Evolutionary conservation across 2,797 vertebrate genomes (phyloP).

Genomic region (Pipistrellus nathusii): DNA sequence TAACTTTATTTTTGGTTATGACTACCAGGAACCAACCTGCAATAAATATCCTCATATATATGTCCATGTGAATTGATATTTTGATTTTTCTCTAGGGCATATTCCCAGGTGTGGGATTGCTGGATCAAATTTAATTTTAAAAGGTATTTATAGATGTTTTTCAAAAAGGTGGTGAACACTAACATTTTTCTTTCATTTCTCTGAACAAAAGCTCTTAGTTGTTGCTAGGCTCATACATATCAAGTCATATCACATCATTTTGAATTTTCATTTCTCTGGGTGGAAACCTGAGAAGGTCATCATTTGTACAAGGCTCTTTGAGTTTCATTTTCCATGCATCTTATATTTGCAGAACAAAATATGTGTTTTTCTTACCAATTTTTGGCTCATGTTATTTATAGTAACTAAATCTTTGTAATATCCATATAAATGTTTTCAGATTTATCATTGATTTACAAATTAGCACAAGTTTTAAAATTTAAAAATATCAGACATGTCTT

Average conservation of each 20-base stretch:
- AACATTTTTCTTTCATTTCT: neutral
- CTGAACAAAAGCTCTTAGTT: neutral
- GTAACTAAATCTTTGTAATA: neutral
- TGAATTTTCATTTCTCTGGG: neutral
- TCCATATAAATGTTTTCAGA: neutral
- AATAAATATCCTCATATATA: conserved; percentile 23
- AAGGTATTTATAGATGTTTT: neutral
- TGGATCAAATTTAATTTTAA: conserved; percentile 33
- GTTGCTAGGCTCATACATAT: neutral
- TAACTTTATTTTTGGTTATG: conserved; percentile 49
- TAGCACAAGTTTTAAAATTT: neutral
- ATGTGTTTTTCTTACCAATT: neutral
- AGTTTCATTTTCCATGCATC: neutral
- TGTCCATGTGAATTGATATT: neutral
- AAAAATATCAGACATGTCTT: neutral
- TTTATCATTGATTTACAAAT: neutral
- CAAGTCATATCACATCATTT: neutral
- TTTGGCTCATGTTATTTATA: neutral
- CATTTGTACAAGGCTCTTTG: neutral
- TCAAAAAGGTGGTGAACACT: neutral
- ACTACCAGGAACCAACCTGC: neutral
- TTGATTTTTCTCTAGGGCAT: conserved; percentile 14
- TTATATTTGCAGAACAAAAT: neutral
- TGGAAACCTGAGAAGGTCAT: neutral
- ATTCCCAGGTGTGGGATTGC: neutral